Evolutionary conservation across 2,113 vertebrate genomes (phyloP).

Genomic region (Hippopotamus amphibius): DNA sequence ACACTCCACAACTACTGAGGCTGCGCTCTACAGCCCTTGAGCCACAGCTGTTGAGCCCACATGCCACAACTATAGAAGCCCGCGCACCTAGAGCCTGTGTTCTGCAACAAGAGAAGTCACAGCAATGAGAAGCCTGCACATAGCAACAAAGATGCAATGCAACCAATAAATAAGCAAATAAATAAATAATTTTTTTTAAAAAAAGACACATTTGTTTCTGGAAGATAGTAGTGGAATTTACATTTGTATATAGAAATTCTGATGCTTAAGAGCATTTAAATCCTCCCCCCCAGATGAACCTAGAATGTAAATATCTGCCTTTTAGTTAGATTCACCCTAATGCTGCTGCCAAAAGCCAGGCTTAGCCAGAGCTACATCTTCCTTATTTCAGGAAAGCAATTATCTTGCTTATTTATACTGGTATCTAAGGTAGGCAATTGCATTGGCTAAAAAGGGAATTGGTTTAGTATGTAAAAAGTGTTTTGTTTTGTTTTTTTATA

Average conservation of each 20-base stretch:
- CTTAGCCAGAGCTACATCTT: neutral
- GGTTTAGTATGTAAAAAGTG: neutral
- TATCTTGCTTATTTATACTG: neutral
- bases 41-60: too few species aligned
- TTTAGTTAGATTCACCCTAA: neutral
- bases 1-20: too few species aligned
- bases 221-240: neutral
- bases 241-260: neutral
- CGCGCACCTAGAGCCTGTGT: too few species aligned
- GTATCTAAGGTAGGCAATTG: neutral
- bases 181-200: too few species aligned
- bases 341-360: neutral
- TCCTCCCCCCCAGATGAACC: neutral
- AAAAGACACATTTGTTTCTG: neutral
- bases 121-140: too few species aligned
- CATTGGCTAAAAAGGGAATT: neutral
- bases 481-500: neutral
- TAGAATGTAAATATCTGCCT: neutral
- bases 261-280: neutral
- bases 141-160: too few species aligned
- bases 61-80: too few species aligned
- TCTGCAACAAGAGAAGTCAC: too few species aligned
- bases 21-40: too few species aligned
- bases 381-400: constrained; percentile 11
- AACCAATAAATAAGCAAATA: too few species aligned